These are phyloP conservation scores for Sarcophaga peregrina DNA, from an alignment of 1,140 invertebrate species.

Conservation along the genomic window DNA sequence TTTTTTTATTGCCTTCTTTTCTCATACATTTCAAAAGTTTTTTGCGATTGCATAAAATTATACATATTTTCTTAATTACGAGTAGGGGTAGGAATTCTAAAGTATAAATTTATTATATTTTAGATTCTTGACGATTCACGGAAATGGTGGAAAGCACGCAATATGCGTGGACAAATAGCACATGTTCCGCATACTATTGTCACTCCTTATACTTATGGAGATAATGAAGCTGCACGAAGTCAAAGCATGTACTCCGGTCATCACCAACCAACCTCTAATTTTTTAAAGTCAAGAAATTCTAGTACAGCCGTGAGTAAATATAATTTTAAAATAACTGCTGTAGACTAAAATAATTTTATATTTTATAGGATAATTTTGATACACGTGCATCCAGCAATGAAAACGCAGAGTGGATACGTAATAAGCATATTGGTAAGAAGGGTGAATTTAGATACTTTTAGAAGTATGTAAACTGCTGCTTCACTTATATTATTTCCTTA, in stretches of 20 bases:
- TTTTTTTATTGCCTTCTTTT: no score
- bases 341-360: neutral
- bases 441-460: constrained; percentile 97
- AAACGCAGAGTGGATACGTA: constrained; percentile 82
- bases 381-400: constrained; percentile 65
- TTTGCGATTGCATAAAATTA: no score
- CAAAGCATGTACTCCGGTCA: neutral
- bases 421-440: constrained; percentile 91
- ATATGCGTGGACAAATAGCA: constrained; percentile 86
- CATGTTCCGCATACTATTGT: constrained; percentile 99
- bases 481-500: no score
- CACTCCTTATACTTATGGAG: constrained; percentile 70
- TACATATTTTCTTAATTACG: no score
- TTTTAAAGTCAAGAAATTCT: neutral
- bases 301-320: neutral
- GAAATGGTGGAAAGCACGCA: constrained; percentile 99
- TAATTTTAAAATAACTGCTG: neutral
- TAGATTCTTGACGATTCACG: constrained; percentile 92
- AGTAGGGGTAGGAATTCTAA: no score
- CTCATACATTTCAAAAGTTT: no score
- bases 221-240: constrained; percentile 62
- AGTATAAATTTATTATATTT: constrained; percentile 45
- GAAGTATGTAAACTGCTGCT: neutral
- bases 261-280: constrained; percentile 28
- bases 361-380: constrained; percentile 67